Base-by-base conservation (phyloP, 2,113 vertebrate genomes). In the Ameiurus melas region DNA sequence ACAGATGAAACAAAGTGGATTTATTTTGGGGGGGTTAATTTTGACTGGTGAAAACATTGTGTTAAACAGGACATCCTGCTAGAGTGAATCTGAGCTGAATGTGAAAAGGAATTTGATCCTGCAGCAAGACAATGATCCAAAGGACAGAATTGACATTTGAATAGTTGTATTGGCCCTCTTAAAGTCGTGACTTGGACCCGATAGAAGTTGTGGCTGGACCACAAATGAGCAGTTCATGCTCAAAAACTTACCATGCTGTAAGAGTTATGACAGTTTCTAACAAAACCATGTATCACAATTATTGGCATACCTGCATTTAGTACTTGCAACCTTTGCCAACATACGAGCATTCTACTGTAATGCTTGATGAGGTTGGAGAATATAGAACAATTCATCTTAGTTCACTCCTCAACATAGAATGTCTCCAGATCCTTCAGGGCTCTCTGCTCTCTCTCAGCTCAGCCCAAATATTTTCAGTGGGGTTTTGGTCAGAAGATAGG, bases 181-280 rank as follows among this genome's bases (percentile, higher is more conserved):
- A 82, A 60, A 58, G 30, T 83, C 82, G 30, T 83, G 81, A 62
- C 57, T 83, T 83, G 81, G 81, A 64, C 81, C 3, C 36, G 47
- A 17, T 27, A 62, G 22, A 62, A 43, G 7, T 30, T 84, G 82
- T 68, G 62, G 60, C 62, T 53, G 39, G 27, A 68, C 43, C 62
- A 84, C 62, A 84, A 68, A 68, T 43, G 27, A 68, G 62, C 83
- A 84, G 60, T 84, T 84, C 39, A 83, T 83, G 58, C 82, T 83
- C 36, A 66, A 51, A 17, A 27, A n/a, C 82, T 39, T 53, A 68
- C 27, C 25, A 53, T 51, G 43, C 62, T 68, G 39, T 51, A 51
- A 19, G 27, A 20, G 30, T 68, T 66, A 30, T 68, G 83, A 84
- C 60, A 39, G 33, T 62, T 47, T 64, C 25, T 47, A 43, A 47